Evolutionary conservation across 2,797 vertebrate species (phyloP).

Genomic region (Microctenopoma lineatum): DNA sequence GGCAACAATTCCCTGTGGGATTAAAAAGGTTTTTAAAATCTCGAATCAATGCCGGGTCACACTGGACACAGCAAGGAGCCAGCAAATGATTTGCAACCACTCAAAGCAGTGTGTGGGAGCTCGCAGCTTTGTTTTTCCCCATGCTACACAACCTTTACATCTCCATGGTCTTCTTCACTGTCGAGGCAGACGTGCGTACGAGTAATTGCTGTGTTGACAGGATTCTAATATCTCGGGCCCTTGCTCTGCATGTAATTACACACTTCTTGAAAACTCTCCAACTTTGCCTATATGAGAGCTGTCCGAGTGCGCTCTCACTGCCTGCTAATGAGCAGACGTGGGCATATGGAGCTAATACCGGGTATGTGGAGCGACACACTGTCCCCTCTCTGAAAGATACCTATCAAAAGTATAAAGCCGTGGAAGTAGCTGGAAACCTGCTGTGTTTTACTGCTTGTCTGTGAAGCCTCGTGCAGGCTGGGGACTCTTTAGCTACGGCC

Average conservation of each 20-base stretch:
- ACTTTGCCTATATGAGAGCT: slow-evolving; percentile 51
- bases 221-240: slow-evolving; percentile 44
- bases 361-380: slow-evolving; percentile 26
- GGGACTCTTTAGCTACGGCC: slow-evolving; percentile 15
- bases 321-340: slow-evolving; percentile 66
- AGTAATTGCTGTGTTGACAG: slow-evolving; percentile 42
- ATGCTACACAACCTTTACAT: slow-evolving; percentile 23
- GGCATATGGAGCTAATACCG: slow-evolving; percentile 50
- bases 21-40: too few species aligned
- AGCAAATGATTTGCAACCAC: not conserved
- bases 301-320: slow-evolving; percentile 40
- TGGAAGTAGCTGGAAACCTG: slow-evolving; percentile 19
- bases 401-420: slow-evolving; percentile 21
- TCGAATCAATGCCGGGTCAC: not conserved
- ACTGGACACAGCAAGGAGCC: not conserved
- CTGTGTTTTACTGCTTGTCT: slow-evolving; percentile 24
- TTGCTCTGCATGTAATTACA: slow-evolving; percentile 55
- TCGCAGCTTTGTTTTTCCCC: slow-evolving; percentile 28
- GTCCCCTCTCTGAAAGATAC: slow-evolving; percentile 34
- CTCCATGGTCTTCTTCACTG: slow-evolving; percentile 1
- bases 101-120: slow-evolving; percentile 1
- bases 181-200: slow-evolving; percentile 3
- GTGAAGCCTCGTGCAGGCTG: not conserved
- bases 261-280: slow-evolving; percentile 54
- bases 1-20: too few species aligned